Conservation (phyloP, 2,888 invertebrate species). For the Euproctis similis region DNA sequence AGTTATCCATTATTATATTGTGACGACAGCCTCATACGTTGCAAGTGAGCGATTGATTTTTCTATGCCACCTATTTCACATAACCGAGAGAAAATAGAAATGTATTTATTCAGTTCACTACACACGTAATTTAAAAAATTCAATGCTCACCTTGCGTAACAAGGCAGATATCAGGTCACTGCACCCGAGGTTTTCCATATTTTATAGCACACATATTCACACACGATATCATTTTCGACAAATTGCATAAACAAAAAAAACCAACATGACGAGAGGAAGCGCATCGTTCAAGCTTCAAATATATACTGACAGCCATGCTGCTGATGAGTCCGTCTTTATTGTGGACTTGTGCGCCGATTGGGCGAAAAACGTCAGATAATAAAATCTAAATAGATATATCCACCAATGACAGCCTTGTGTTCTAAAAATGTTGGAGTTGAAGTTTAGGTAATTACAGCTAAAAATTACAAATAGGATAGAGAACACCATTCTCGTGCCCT, state of each 20-base stretch:
- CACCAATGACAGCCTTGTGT: slow-evolving; percentile 53
- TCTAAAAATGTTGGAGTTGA: too few species aligned
- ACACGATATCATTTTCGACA: slow-evolving; percentile 73
- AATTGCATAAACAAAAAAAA: slow-evolving; percentile 74
- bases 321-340: slow-evolving; percentile 89
- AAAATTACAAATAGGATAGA: too few species aligned
- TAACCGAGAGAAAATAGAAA: slow-evolving; percentile 14
- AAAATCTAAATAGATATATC: slow-evolving; percentile 34
- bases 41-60: slow-evolving; percentile 45
- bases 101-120: slow-evolving; percentile 6
- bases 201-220: slow-evolving; percentile 67
- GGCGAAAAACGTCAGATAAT: slow-evolving; percentile 53
- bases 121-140: slow-evolving; percentile 14
- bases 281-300: slow-evolving; percentile 92
- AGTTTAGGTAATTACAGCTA: too few species aligned
- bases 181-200: slow-evolving; percentile 75
- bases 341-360: slow-evolving; percentile 81
- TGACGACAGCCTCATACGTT: slow-evolving; percentile 52
- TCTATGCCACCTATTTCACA: slow-evolving; percentile 37
- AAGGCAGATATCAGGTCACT: slow-evolving; percentile 60
- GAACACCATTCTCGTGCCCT: too few species aligned
- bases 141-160: slow-evolving; percentile 49
- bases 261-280: slow-evolving; percentile 85
- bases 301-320: slow-evolving; percentile 99
- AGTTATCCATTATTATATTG: slow-evolving; percentile 41